Evolutionary conservation across 2,113 vertebrate genomes (phyloP).

Genomic region (Saimiri boliviensis): DNA sequence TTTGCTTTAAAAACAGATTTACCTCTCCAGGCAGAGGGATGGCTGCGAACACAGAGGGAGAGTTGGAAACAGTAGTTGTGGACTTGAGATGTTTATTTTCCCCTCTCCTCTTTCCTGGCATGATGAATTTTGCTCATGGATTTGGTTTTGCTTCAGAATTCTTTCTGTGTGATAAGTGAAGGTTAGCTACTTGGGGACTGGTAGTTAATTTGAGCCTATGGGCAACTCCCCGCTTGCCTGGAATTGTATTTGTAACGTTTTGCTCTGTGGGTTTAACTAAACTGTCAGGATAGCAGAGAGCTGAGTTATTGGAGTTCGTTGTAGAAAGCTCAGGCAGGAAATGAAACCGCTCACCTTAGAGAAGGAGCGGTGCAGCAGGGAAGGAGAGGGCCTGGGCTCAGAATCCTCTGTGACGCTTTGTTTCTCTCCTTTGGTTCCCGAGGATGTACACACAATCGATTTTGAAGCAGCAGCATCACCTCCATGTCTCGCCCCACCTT

Average conservation of each 20-base stretch:
- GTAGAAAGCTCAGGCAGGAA: slow-evolving; percentile 49
- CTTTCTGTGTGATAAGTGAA: slow-evolving; percentile 65
- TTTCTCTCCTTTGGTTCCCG: background rate
- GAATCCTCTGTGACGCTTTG: background rate
- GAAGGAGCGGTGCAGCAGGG: background rate
- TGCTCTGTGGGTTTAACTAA: slow-evolving; percentile 66
- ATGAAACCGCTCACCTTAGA: slow-evolving; percentile 42
- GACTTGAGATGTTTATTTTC: slow-evolving; percentile 48
- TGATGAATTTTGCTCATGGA: background rate
- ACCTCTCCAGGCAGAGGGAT: background rate
- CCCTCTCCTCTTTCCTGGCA: slow-evolving; percentile 33
- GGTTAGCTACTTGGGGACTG: slow-evolving; percentile 57
- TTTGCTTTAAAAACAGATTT: slow-evolving; percentile 33
- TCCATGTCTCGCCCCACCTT: background rate
- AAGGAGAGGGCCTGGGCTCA: background rate
- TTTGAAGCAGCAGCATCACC: background rate
- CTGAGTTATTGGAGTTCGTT: slow-evolving; percentile 40
- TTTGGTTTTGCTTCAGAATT: slow-evolving; percentile 62
- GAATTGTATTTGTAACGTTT: slow-evolving; percentile 55
- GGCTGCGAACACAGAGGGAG: background rate
- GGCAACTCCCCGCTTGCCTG: slow-evolving; percentile 64
- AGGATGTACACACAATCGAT: background rate
- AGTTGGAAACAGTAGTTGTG: background rate
- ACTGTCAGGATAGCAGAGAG: slow-evolving; percentile 55
- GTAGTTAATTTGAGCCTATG: slow-evolving; percentile 67